phyloP scores from a whole-genome alignment of 2,113 vertebrate species.

The Bubo blakistoni region DNA sequence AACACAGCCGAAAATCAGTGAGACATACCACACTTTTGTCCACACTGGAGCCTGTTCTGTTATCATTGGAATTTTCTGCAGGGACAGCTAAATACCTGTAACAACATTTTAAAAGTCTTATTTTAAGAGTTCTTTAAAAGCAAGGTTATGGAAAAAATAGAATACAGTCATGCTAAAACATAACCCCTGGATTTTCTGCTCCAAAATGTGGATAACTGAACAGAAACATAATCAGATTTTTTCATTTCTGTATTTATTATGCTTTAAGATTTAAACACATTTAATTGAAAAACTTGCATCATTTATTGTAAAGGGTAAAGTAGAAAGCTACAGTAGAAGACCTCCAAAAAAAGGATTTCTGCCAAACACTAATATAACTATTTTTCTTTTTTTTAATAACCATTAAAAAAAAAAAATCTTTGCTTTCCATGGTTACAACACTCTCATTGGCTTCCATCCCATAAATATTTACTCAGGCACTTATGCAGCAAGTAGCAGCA shows the following conservation, averaged over 20 bases:
- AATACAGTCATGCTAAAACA: background rate
- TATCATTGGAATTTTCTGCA: slow-evolving; percentile 85
- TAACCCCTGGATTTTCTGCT: background rate
- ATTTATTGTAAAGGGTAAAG: background rate
- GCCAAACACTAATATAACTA: background rate
- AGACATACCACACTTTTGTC: slow-evolving; percentile 92
- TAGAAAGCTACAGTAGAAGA: background rate
- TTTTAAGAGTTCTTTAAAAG: background rate
- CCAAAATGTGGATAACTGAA: background rate
- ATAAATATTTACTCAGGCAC: slow-evolving; percentile 52
- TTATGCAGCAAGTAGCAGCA: slow-evolving; percentile 24
- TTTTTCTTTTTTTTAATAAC: background rate
- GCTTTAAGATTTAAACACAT: background rate
- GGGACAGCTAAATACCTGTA: slow-evolving; percentile 73
- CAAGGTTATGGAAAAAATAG: background rate
- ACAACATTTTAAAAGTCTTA: background rate
- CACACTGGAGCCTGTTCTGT: slow-evolving; percentile 82
- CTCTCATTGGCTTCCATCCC: slow-evolving; percentile 9
- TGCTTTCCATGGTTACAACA: slow-evolving; percentile 46
- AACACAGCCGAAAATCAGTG: background rate
- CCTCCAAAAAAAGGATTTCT: background rate
- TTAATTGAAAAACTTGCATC: background rate
- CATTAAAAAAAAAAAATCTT: background rate
- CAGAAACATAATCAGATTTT: background rate
- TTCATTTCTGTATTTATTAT: background rate